Conservation (phyloP, 2,113 vertebrate genomes). For the Cyphomyrus discorhynchus region DNA sequence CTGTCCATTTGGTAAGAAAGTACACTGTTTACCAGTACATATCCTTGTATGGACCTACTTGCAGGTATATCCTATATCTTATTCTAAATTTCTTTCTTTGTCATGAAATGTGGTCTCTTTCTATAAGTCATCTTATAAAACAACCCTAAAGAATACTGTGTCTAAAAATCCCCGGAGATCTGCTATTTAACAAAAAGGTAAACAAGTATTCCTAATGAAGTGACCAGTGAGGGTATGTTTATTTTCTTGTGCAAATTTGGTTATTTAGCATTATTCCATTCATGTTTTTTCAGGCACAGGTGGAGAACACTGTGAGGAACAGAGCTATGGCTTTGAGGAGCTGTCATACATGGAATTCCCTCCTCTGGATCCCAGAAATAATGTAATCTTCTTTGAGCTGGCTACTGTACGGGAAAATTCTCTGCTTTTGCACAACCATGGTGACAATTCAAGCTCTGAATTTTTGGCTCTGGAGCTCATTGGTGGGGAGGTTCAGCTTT, state of each 20-base stretch:
- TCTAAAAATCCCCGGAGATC: background rate
- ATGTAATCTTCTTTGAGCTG: conserved; percentile 62
- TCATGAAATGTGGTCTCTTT: background rate
- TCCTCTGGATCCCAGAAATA: conserved; percentile 57
- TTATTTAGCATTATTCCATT: background rate
- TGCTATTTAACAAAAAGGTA: background rate
- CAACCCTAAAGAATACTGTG: background rate
- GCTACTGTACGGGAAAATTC: conserved; percentile 55
- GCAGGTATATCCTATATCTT: background rate
- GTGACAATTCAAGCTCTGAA: conserved; percentile 44
- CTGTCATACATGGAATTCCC: conserved; percentile 64
- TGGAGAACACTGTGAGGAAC: conserved; percentile 54
- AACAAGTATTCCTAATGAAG: background rate
- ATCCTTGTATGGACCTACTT: background rate
- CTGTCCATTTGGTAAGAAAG: conserved; percentile 62
- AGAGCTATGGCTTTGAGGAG: conserved; percentile 63
- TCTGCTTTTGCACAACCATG: conserved; percentile 58
- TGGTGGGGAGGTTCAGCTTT: conserved; percentile 47
- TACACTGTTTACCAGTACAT: background rate
- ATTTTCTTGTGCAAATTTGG: background rate
- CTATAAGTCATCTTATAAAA: background rate
- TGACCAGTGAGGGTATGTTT: background rate
- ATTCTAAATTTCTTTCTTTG: background rate
- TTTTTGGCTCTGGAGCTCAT: conserved; percentile 61
- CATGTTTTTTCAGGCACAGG: conserved; percentile 43